Evolutionary conservation across 2,888 invertebrate genomes (phyloP).

Genomic region (Amphipyra berbera): DNA sequence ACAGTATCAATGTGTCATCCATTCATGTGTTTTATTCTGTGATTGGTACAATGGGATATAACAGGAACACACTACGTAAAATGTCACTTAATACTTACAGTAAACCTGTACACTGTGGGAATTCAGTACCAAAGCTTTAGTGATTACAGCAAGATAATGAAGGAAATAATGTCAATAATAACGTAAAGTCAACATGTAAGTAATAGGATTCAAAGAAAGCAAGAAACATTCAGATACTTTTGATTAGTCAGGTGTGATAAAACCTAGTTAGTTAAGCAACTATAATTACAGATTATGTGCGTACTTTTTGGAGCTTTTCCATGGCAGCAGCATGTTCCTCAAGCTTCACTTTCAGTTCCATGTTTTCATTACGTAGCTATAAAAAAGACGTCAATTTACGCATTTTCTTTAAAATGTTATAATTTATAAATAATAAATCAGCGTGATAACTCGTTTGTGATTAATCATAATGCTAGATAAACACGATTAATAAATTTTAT

Average conservation of each 20-base stretch:
- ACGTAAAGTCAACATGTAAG: too few species aligned
- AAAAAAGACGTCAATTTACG: slow-evolving; percentile 44
- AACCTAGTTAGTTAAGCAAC: too few species aligned
- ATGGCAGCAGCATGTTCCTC: slow-evolving; percentile 71
- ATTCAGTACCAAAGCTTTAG: too few species aligned
- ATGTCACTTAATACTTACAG: too few species aligned
- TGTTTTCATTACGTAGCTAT: slow-evolving; percentile 80
- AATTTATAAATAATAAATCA: background rate
- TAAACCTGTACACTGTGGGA: too few species aligned
- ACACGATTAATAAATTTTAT: too few species aligned
- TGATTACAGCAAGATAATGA: too few species aligned
- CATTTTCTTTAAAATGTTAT: background rate
- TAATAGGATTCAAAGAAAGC: too few species aligned
- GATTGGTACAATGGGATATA: background rate
- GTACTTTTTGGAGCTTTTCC: slow-evolving; percentile 80
- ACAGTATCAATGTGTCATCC: slow-evolving; percentile 83
- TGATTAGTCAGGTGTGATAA: too few species aligned
- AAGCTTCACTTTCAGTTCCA: slow-evolving; percentile 74
- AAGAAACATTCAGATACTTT: too few species aligned
- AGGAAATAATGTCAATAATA: too few species aligned
- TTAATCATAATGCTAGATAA: too few species aligned
- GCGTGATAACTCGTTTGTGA: background rate
- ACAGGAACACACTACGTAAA: background rate
- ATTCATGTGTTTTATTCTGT: slow-evolving; percentile 57
- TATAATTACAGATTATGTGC: slow-evolving; percentile 44